phyloP scores from a whole-genome alignment of 2,797 vertebrate species.

The Tenualosa ilisha region DNA sequence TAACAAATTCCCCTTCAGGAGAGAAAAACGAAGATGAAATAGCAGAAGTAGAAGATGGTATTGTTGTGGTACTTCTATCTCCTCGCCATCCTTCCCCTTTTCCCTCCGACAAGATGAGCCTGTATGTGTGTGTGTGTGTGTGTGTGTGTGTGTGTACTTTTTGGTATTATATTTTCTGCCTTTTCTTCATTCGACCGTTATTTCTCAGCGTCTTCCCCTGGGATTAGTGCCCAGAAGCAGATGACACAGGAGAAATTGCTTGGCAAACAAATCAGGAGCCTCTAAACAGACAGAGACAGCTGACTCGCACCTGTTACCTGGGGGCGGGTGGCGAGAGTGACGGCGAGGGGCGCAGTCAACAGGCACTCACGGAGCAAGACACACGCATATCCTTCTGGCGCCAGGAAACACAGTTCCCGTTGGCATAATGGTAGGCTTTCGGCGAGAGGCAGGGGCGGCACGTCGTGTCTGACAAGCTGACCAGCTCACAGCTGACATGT shows the following conservation, averaged over 20 bases:
- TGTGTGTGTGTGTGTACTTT: not conserved
- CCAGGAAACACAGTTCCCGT: not conserved
- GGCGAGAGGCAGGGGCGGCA: not conserved
- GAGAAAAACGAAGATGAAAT: not conserved
- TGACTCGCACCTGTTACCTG: not conserved
- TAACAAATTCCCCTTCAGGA: not conserved
- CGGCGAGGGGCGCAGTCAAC: not conserved
- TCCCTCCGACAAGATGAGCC: not conserved
- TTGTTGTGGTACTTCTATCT: not conserved
- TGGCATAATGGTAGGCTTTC: not conserved
- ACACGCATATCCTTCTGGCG: not conserved
- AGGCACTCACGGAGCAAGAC: not conserved
- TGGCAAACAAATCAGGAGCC: not conserved
- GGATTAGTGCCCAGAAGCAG: not conserved
- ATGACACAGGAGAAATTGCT: not conserved
- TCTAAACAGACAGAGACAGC: not conserved
- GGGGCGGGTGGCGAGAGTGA: not conserved
- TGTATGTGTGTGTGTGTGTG: not conserved
- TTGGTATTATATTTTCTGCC: not conserved
- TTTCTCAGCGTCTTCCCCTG: not conserved
- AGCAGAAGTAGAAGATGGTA: no score
- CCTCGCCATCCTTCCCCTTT: not conserved
- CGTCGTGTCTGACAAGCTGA: not conserved
- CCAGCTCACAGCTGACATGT: not conserved
- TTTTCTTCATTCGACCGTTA: not conserved